A percentile compares a stretch with the other conserved stretches of the same genome.
These are phyloP conservation scores for Ardeotis arabs DNA, from an alignment of 2,113 vertebrate genomes.

Conservation along the genomic window DNA sequence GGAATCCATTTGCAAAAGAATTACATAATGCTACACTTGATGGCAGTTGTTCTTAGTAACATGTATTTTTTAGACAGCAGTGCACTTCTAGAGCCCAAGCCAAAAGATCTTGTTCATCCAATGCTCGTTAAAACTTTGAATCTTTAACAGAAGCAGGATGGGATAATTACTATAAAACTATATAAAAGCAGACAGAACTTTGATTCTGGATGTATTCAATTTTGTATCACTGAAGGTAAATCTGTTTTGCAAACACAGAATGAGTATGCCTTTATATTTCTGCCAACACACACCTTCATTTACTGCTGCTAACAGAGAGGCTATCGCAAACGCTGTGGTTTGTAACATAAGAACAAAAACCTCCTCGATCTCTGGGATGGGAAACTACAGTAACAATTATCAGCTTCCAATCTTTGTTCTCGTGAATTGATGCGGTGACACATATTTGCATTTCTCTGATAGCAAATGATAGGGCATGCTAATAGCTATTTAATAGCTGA, in stretches of 20 bases:
- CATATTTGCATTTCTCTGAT: constrained; percentile 47
- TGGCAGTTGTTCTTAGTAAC: neutral
- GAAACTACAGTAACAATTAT: neutral
- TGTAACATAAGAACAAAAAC: neutral
- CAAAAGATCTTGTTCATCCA: neutral
- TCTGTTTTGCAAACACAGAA: neutral
- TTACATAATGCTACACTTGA: neutral
- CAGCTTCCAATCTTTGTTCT: neutral
- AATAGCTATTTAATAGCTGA: constrained; percentile 28
- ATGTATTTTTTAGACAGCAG: neutral
- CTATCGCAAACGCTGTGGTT: neutral
- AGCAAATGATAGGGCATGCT: constrained; percentile 36
- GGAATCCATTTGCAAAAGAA: neutral
- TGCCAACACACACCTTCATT: neutral
- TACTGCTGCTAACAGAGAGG: neutral
- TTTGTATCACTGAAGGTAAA: neutral
- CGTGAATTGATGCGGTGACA: neutral
- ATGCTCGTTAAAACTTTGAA: neutral
- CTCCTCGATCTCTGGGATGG: neutral
- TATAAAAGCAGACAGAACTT: neutral
- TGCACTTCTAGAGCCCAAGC: neutral
- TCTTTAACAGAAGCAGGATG: neutral
- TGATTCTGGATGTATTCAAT: neutral
- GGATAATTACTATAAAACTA: neutral
- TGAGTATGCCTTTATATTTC: neutral